phyloP scores from a whole-genome alignment of 64 coral and sea anemone genomes.

The Astreopora myriophthalma region DNA sequence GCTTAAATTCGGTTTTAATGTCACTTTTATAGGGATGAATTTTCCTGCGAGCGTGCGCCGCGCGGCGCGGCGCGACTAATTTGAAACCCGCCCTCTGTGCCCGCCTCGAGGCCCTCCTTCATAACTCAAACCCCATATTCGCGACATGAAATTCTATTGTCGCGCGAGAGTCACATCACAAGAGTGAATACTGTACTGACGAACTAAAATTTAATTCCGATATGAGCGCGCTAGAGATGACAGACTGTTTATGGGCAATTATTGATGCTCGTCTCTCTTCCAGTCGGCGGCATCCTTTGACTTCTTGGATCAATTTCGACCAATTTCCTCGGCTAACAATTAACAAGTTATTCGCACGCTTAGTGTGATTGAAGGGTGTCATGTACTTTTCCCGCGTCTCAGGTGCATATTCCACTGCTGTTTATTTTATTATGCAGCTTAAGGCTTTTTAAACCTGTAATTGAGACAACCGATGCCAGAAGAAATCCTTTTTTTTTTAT shows the following conservation, averaged over 20 bases:
- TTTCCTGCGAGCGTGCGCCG: slow-evolving; percentile 49
- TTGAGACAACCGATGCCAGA: slow-evolving; percentile 18
- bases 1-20: slow-evolving; percentile 84
- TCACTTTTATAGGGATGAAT: slow-evolving; percentile 65
- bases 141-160: slow-evolving; percentile 74
- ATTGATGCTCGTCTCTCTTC: slow-evolving; percentile 71
- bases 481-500: not conserved
- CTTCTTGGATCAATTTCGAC: slow-evolving; percentile 96
- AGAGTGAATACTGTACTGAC: slow-evolving; percentile 35
- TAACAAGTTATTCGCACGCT: slow-evolving; percentile 94
- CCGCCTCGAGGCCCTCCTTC: slow-evolving; percentile 86
- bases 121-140: slow-evolving; percentile 28
- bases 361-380: slow-evolving; percentile 81
- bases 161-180: not conserved
- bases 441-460: slow-evolving; percentile 57
- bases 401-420: slow-evolving; percentile 70
- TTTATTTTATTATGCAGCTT: slow-evolving; percentile 83
- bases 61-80: slow-evolving; percentile 69
- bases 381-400: slow-evolving; percentile 55
- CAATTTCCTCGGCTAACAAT: slow-evolving; percentile 99
- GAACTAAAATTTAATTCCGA: slow-evolving; percentile 39
- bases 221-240: slow-evolving; percentile 35
- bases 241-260: slow-evolving; percentile 93
- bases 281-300: slow-evolving; percentile 93
- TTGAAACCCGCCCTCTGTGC: slow-evolving; percentile 82